These are phyloP conservation scores for Erebia aethiops DNA, from an alignment of 2,888 invertebrate species.

Conservation along the genomic window DNA sequence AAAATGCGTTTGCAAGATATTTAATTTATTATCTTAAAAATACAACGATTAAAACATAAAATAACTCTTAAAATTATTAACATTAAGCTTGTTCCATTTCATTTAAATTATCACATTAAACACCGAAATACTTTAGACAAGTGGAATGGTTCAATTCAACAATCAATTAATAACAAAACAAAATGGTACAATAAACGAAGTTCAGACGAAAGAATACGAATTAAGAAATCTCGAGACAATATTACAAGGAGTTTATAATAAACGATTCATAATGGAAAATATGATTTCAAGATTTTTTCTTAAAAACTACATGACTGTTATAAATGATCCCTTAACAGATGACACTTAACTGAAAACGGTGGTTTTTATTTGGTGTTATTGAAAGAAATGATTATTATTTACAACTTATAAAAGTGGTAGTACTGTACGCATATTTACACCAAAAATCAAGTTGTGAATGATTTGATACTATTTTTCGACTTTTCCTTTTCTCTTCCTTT, in stretches of 20 bases:
- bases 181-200: not conserved
- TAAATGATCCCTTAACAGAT: not conserved
- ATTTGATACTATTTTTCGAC: too few species aligned
- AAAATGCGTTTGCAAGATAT: conserved; percentile 48
- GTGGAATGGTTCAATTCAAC: conserved; percentile 68
- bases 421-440: too few species aligned
- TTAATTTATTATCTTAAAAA: conserved; percentile 73
- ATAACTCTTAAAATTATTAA: conserved; percentile 77
- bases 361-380: not conserved
- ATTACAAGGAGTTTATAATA: not conserved
- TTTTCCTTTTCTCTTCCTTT: too few species aligned
- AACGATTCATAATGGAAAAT: not conserved
- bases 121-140: conserved; percentile 68
- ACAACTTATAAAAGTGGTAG: not conserved
- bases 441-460: too few species aligned
- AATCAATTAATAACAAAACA: conserved; percentile 19
- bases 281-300: not conserved
- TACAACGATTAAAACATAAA: conserved; percentile 81
- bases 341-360: not conserved
- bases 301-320: not conserved
- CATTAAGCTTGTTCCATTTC: conserved; percentile 75
- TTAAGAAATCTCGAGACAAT: not conserved
- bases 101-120: conserved; percentile 72
- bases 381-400: not conserved
- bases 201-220: not conserved